Base-by-base conservation (phyloP, 2,797 vertebrate genomes). In the Pitangus sulphuratus region DNA sequence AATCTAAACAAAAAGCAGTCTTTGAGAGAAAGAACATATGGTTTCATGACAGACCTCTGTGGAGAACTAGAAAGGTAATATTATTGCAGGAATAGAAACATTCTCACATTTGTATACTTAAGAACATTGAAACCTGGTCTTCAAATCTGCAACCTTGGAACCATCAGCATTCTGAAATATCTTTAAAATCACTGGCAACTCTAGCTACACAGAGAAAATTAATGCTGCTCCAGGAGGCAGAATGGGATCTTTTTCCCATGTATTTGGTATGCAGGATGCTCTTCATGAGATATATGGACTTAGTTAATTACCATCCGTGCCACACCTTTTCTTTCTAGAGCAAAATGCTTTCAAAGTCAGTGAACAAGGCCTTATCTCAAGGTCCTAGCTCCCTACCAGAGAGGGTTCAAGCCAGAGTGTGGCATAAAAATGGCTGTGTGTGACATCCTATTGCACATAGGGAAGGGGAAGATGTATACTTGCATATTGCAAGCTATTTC, bases 401-500 rank as follows among this genome's bases (percentile, higher is more conserved):
- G 12, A 82, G 48, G 17, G 37, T 77, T 94, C 62, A 83, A 40
- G 48, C 78, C 56, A 80, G 66, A 77, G 62, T 0, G 3, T 42
- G 74, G 88, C 68, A 68, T 60, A 87, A 26, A 70, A 93, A 85
- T 87, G 81, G 84, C 71, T 56, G 17, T 40, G 57, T 4, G 2
- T 89, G 92, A 79, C 81, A 82, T 87, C 83, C 61, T 74, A 37
- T 64, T 84, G 74, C 71, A 53, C 82, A 45, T 5, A 61, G 68
- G 83, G 80, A 77, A 76, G 84, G 26, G 31, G 21, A 87, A 87
- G 84, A 94, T 62, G 40, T 58, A 88, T 93, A 76, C 88, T 84
- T 89, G 88, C 74, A 77, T 92, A 89, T 64, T 89, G 84, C 75
- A 93, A 74, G 60, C 90, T 90, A 87, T 94, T 96, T 96, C 81